Percentiles rank a stretch among this genome's conserved stretches.
Evolutionary conservation across 2,888 invertebrate species (phyloP).

Genomic region (Rhingia campestris): DNA sequence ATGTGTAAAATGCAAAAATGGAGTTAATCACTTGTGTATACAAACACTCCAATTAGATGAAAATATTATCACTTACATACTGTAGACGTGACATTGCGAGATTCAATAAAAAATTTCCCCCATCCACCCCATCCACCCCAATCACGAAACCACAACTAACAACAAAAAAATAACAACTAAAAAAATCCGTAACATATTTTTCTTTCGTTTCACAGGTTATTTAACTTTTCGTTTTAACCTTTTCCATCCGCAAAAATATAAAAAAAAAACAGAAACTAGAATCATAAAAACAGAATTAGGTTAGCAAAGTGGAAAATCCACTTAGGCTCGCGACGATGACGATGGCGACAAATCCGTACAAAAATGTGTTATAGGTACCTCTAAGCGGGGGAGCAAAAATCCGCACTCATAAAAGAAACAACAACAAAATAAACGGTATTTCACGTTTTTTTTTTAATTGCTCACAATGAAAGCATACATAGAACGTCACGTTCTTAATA

Average conservation of each 20-base stretch:
- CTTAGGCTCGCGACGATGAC: conserved; percentile 33
- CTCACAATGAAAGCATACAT: conserved; percentile 64
- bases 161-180: no score
- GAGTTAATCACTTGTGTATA: no score
- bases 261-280: conserved; percentile 26
- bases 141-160: not conserved
- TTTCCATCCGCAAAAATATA: conserved; percentile 11
- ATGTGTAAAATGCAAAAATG: no score
- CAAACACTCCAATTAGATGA: no score
- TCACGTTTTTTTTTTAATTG: conserved; percentile 65
- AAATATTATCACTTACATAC: no score
- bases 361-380: conserved; percentile 4
- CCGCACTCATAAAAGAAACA: not conserved
- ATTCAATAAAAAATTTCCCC: not conserved
- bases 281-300: conserved; percentile 59
- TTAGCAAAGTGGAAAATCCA: conserved; percentile 68
- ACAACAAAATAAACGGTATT: conserved; percentile 14
- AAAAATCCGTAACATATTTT: conserved; percentile 24
- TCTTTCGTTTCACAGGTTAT: conserved; percentile 25
- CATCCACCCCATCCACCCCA: not conserved
- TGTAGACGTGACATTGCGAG: not conserved
- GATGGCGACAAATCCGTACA: conserved; percentile 46
- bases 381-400: conserved; percentile 27
- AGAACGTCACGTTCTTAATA: conserved; percentile 53
- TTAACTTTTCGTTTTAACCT: conserved; percentile 33